These are phyloP conservation scores for Oncorhynchus masou DNA, from an alignment of 2,113 vertebrate species.

Conservation along the genomic window DNA sequence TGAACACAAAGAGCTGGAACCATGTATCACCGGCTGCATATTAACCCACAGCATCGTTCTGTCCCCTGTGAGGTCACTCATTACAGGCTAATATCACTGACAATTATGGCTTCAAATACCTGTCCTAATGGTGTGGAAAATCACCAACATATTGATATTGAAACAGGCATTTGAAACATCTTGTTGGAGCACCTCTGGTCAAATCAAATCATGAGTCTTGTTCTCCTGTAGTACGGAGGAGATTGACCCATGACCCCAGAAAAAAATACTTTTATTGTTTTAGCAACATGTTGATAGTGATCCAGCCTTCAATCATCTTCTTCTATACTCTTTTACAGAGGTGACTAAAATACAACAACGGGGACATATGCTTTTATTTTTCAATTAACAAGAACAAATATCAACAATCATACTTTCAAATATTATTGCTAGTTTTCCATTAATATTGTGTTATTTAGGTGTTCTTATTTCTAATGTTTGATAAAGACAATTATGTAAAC, in stretches of 20 bases:
- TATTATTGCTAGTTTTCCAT: too few species aligned
- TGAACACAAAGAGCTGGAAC: constrained; percentile 77
- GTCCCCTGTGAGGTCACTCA: constrained; percentile 68
- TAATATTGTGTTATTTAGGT: too few species aligned
- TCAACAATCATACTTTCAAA: too few species aligned
- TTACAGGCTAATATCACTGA: constrained; percentile 65
- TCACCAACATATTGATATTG: constrained; percentile 61
- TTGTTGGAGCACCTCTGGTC: constrained; percentile 64
- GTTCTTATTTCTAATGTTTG: background rate
- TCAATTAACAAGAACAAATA: too few species aligned
- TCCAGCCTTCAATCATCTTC: background rate
- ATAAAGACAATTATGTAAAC: background rate
- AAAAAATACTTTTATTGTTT: constrained; percentile 21
- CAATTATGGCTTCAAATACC: constrained; percentile 71
- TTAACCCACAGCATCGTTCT: constrained; percentile 62
- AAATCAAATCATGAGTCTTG: constrained; percentile 61
- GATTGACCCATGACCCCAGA: constrained; percentile 18
- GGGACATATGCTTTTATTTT: background rate
- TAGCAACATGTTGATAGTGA: constrained; percentile 12
- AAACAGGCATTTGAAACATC: constrained; percentile 68
- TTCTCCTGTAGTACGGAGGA: constrained; percentile 33
- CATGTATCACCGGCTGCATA: constrained; percentile 70
- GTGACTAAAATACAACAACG: background rate
- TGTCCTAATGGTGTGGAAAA: constrained; percentile 69
- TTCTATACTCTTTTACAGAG: background rate